Percentiles rank a stretch among this genome's conserved stretches.
These are phyloP conservation scores for Aleadryas rufinucha DNA, from an alignment of 2,113 vertebrate genomes.

Conservation along the genomic window DNA sequence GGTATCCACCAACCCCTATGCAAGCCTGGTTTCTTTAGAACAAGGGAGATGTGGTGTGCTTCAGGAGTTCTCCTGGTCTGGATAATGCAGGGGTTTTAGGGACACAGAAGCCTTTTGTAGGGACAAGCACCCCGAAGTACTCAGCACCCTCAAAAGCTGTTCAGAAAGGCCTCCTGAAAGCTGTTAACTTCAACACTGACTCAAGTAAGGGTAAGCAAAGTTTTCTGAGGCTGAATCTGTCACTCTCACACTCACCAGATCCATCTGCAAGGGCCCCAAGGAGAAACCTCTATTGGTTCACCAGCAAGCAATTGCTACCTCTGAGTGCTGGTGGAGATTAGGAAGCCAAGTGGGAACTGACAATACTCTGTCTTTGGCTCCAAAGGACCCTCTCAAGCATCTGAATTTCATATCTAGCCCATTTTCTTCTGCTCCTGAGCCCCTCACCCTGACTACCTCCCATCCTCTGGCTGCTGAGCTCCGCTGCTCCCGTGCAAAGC, in stretches of 20 bases:
- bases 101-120: not conserved
- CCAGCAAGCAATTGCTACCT: not conserved
- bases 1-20: not conserved
- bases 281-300: not conserved
- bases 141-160: not conserved
- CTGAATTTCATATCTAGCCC: not conserved
- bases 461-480: constrained; percentile 3
- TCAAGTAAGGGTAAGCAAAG: not conserved
- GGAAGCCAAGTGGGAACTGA: not conserved
- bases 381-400: not conserved
- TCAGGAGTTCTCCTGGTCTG: not conserved
- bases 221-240: not conserved
- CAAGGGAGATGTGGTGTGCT: not conserved
- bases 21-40: not conserved
- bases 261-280: fast-evolving
- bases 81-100: not conserved
- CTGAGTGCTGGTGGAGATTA: not conserved
- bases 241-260: not conserved
- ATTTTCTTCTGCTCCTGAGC: not conserved
- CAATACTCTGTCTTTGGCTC: not conserved
- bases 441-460: not conserved
- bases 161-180: not conserved
- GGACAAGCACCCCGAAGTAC: not conserved
- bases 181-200: not conserved
- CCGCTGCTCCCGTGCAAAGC: not conserved